Percentiles rank a stretch among this genome's conserved stretches.
Conservation (phyloP, 2,888 invertebrate genomes). For the Pegoplata infirma region DNA sequence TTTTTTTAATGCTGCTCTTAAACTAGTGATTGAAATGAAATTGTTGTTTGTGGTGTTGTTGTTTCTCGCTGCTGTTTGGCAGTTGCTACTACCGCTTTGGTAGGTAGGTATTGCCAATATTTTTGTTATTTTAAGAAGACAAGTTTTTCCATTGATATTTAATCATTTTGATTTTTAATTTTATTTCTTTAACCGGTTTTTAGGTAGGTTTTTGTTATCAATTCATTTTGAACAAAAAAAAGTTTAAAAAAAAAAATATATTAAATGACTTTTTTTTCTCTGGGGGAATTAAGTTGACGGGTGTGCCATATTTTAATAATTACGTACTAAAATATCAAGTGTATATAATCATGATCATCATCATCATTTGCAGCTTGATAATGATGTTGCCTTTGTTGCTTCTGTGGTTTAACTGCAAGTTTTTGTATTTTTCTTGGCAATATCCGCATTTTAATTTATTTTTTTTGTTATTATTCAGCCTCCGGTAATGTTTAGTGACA, state of each 20-base stretch:
- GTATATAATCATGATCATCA: neutral
- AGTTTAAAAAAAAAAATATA: too few relatives aligned
- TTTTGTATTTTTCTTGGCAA: constrained; percentile 3
- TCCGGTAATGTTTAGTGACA: constrained; percentile 43
- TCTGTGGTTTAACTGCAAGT: neutral
- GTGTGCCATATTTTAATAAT: constrained; percentile 40
- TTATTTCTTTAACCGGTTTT: constrained; percentile 15
- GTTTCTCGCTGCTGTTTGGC: neutral
- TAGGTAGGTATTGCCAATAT: neutral
- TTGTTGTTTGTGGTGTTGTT: neutral
- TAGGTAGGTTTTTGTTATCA: neutral
- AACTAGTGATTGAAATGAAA: neutral
- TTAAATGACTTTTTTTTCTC: neutral
- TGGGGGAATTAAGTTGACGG: neutral
- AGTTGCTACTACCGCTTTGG: neutral
- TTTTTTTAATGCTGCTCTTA: neutral
- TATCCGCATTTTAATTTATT: constrained; percentile 34
- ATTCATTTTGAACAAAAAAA: too few relatives aligned
- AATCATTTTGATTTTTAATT: neutral
- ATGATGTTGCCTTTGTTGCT: neutral
- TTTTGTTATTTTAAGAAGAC: neutral
- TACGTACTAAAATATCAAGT: constrained; percentile 1
- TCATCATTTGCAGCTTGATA: neutral
- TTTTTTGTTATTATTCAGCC: too few relatives aligned
- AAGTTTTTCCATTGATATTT: constrained; percentile 1